These are phyloP conservation scores for Podarcis lilfordi DNA, from an alignment of 2,797 vertebrate species.

Conservation along the genomic window DNA sequence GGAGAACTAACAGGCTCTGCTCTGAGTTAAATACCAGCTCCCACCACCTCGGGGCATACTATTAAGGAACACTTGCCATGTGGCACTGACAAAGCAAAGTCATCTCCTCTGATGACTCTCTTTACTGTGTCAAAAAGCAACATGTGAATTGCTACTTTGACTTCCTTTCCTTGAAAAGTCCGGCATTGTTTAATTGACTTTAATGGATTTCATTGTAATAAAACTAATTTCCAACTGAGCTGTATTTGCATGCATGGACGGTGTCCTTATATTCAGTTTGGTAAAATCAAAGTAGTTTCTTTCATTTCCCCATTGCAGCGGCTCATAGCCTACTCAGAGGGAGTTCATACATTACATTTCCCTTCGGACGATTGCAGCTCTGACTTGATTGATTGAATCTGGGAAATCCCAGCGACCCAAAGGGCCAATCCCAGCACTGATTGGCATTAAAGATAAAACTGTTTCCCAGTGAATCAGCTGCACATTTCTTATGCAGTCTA, in stretches of 20 bases:
- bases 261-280: neutral
- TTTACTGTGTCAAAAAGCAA: neutral
- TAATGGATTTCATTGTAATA: neutral
- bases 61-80: neutral
- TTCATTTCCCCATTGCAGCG: neutral
- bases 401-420: neutral
- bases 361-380: neutral
- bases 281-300: neutral
- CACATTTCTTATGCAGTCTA: constrained; percentile 49
- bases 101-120: neutral
- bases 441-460: neutral
- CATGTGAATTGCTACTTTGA: neutral
- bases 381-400: neutral
- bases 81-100: neutral
- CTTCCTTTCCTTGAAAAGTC: neutral
- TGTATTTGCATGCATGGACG: neutral
- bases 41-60: neutral
- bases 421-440: neutral
- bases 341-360: neutral
- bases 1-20: neutral
- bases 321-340: neutral
- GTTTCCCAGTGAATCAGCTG: constrained; percentile 30
- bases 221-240: neutral
- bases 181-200: neutral
- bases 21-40: neutral